Percentiles rank a stretch among this genome's conserved stretches.
phyloP scores from a whole-genome alignment of 2,113 vertebrate species.

The Hippocampus mohnikei region DNA sequence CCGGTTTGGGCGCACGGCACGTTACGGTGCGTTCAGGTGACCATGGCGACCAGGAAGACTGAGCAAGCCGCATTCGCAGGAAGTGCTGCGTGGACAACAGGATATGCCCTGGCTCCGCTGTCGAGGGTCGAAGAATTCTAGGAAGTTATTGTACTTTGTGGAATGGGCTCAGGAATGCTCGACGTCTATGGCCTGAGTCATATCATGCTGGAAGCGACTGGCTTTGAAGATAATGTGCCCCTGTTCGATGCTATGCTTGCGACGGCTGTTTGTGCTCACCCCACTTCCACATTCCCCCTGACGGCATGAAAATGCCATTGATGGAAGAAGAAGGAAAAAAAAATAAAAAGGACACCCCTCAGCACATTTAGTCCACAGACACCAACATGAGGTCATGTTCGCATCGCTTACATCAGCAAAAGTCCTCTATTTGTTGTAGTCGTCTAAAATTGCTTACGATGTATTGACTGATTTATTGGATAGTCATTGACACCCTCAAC shows the following conservation, averaged over 20 bases:
- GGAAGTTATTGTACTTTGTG: constrained; percentile 99
- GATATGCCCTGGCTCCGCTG: constrained; percentile 95
- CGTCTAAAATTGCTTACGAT: too few species aligned
- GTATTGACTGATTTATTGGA: too few species aligned
- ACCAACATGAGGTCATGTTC: neutral
- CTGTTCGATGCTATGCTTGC: constrained; percentile 27
- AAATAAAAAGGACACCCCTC: neutral
- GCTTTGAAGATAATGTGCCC: constrained; percentile 77
- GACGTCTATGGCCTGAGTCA: constrained; percentile 77
- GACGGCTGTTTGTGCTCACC: constrained; percentile 43
- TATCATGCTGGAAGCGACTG: constrained; percentile 72
- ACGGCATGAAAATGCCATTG: constrained; percentile 7
- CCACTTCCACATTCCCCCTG: constrained; percentile 34
- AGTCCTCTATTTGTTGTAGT: too few species aligned
- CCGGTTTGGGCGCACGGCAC: constrained; percentile 27
- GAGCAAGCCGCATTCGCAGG: constrained; percentile 84
- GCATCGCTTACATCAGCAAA: too few species aligned
- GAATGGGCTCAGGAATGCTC: constrained; percentile 86
- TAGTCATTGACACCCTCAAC: too few species aligned
- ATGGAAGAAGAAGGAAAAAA: too few species aligned
- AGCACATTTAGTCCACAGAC: neutral
- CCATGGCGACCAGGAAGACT: constrained; percentile 83
- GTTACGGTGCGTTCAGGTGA: constrained; percentile 56
- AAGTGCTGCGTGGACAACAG: constrained; percentile 98
- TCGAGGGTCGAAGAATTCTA: constrained; percentile 94